Base-by-base conservation (phyloP, 2,113 vertebrate species). In the Epinephelus moara region DNA sequence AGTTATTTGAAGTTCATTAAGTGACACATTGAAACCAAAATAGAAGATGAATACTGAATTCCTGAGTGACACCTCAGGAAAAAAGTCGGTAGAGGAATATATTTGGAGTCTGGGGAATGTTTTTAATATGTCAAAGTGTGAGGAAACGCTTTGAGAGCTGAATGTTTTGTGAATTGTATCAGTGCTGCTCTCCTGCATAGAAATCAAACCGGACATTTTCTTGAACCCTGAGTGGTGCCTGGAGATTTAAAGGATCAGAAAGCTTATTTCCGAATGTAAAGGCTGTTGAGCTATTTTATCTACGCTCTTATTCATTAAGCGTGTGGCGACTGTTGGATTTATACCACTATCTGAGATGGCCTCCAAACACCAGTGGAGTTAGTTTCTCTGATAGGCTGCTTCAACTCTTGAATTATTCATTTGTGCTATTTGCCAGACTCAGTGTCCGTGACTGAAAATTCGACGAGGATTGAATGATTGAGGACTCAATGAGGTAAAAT, bases 391-490 rank as follows among this genome's bases (percentile, higher is more conserved):
- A 91, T 82, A 84, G 79, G 59, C 12, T 50, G 59, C 74, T 55
- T 75, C 33, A 49, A 2, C 66, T 67, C 42, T 56, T 93, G 91
- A 93, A 94, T 94, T 85, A 90, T 93, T 91, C 69, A 91, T 88
- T 15, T 69, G 56, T 68, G 81, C 77, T 78, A 60, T 80, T 86
- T 88, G 49, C 37, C 21, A 61, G 70, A 76, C 42, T 85, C 74
- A 0, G 21, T 53, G 61, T 66, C 78, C 0, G 47, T 87, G 83
- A 83, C 75, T 66, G 68, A 74, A 53, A 82, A 66, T 75, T 73
- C 42, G 56, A 59, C 68, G 5, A 30, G 49, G 25, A 56, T 19
- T 47, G 60, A 89, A 80, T 70, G 80, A 87, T 70, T 81, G 42
- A 63, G 76, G 69, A 75, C 37, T 70, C 30, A 45, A 17, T 68